Evolutionary conservation across 2,797 vertebrate genomes (phyloP).

Genomic region (Glossophaga mutica): DNA sequence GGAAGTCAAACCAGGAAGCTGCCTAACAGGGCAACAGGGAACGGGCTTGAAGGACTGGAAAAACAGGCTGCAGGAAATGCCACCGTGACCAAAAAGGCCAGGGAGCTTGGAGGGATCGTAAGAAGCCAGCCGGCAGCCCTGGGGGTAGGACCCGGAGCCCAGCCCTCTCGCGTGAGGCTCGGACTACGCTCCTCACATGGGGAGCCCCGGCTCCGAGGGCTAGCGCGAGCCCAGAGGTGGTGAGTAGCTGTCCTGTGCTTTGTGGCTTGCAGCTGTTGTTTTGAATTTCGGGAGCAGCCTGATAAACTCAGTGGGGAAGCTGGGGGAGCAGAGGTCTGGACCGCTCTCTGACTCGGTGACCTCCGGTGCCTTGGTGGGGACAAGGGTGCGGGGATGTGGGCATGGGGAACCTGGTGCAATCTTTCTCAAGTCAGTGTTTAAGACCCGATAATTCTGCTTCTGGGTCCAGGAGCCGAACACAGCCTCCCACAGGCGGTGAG

Average conservation of each 20-base stretch:
- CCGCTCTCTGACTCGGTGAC: not conserved
- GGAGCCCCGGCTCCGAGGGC: not conserved
- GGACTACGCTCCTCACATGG: accelerated
- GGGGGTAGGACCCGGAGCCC: not conserved
- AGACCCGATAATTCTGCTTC: not conserved
- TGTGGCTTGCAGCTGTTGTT: not conserved
- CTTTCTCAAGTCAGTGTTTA: not conserved
- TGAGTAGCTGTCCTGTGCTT: not conserved
- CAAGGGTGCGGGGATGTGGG: not conserved
- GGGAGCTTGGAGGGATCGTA: not conserved
- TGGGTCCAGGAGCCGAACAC: not conserved
- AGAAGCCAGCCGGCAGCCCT: not conserved
- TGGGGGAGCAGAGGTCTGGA: not conserved
- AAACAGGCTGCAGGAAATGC: not conserved
- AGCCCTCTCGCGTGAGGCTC: not conserved
- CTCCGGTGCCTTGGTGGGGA: not conserved
- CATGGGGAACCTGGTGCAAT: not conserved
- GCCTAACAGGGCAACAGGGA: accelerated
- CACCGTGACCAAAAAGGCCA: not conserved
- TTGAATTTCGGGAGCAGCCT: not conserved
- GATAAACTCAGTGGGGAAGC: not conserved
- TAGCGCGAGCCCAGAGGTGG: accelerated
- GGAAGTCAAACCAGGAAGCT: not conserved
- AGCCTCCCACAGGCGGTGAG: accelerated
- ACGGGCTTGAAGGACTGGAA: not conserved